Percentiles rank a stretch among this genome's conserved stretches.
These are phyloP conservation scores for Heteromyza rotundicornis DNA, from an alignment of 2,888 invertebrate species.

Conservation along the genomic window DNA sequence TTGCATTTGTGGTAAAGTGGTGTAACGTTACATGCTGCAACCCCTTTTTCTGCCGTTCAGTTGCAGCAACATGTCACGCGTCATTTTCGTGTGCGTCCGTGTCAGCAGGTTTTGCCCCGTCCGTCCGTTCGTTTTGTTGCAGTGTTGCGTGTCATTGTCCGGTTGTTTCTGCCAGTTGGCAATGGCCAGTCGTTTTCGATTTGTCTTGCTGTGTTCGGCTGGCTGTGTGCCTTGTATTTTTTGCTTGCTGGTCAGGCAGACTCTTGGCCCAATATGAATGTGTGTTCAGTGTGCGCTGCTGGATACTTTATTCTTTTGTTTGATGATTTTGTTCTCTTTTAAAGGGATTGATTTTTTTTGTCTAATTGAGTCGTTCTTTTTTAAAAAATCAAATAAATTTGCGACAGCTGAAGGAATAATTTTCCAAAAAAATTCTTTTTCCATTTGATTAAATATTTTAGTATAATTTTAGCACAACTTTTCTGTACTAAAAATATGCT, in stretches of 20 bases:
- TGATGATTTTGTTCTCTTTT: neutral
- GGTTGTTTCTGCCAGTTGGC: neutral
- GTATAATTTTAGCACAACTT: no score
- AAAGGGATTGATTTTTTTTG: neutral
- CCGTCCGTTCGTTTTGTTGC: neutral
- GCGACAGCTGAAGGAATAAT: no score
- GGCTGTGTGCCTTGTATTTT: no score
- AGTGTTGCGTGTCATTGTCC: neutral
- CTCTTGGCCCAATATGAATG: no score
- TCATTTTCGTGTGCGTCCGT: neutral
- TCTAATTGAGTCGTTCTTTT: conserved; percentile 1
- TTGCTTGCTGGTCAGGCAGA: no score
- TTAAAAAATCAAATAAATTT: conserved; percentile 1
- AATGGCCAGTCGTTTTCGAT: neutral
- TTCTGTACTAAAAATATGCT: no score
- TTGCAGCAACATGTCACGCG: conserved; percentile 12
- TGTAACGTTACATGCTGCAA: conserved; percentile 4
- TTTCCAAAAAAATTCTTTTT: no score
- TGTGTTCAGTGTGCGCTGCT: conserved; percentile 5
- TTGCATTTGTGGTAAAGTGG: no score
- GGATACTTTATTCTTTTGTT: conserved; percentile 11
- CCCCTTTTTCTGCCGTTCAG: neutral
- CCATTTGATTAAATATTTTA: no score
- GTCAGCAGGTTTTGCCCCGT: neutral
- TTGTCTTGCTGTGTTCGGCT: no score